Percentiles rank a stretch among this genome's conserved stretches.
phyloP scores from a whole-genome alignment of 2,888 invertebrate genomes.

The Pheosia tremula region DNA sequence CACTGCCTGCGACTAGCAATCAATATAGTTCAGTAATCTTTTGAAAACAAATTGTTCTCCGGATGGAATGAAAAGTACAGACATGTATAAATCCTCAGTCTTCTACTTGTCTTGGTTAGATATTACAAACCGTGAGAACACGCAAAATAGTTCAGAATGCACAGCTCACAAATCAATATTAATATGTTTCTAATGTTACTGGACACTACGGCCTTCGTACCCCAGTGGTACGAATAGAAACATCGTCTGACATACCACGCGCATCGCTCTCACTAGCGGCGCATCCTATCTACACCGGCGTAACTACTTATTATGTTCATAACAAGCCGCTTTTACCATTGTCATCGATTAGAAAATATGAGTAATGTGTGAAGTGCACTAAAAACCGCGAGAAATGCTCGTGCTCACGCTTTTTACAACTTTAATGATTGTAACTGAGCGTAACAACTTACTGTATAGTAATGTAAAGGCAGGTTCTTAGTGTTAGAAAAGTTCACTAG shows the following conservation, averaged over 20 bases:
- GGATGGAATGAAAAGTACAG: too few species aligned
- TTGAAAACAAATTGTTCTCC: too few species aligned
- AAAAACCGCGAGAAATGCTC: conserved; percentile 7
- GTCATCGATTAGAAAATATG: conserved; percentile 59
- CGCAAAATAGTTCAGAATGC: too few species aligned
- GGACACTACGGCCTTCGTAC: too few species aligned
- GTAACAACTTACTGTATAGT: background rate
- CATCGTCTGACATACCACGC: too few species aligned
- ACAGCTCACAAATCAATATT: background rate
- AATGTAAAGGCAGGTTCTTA: background rate
- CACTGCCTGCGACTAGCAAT: conserved; percentile 1
- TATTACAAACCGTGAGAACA: too few species aligned
- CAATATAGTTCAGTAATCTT: too few species aligned
- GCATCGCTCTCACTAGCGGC: conserved; percentile 10
- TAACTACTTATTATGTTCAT: conserved; percentile 28
- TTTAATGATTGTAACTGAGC: background rate
- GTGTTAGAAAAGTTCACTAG: too few species aligned
- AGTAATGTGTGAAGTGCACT: conserved; percentile 48
- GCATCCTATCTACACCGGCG: conserved; percentile 16
- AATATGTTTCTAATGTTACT: too few species aligned
- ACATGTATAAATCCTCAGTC: too few species aligned
- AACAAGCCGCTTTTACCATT: conserved; percentile 55
- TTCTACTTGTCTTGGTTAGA: too few species aligned
- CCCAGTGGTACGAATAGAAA: too few species aligned
- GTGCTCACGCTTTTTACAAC: background rate